A percentile compares a stretch with the other conserved stretches of the same genome.
Evolutionary conservation across 35 echinoderm and acorn worm genomes (phyloP).

Genomic region (Eucidaris tribuloides): DNA sequence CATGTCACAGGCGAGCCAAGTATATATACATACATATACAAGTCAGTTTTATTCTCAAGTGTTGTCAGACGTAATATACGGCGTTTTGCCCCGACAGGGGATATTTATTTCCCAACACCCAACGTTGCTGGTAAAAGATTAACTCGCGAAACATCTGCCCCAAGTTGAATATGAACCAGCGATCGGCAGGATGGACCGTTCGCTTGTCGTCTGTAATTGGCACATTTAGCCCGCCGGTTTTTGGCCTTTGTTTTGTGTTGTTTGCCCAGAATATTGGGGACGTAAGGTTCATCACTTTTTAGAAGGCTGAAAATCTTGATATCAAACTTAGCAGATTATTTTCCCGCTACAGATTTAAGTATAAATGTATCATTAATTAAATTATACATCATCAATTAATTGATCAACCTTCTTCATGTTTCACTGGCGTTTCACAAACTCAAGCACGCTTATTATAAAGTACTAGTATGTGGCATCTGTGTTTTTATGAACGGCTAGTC

Average conservation of each 20-base stretch:
- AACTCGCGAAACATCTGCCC: slow-evolving; percentile 11
- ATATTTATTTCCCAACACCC: slow-evolving; percentile 33
- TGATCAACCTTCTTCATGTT: too few species aligned
- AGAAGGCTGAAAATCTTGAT: background rate
- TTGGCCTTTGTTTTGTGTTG: too few species aligned
- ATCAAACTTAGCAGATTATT: background rate
- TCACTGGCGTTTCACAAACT: too few species aligned
- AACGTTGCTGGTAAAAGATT: slow-evolving; percentile 3
- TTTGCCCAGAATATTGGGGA: too few species aligned
- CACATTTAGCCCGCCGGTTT: background rate
- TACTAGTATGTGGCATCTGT: too few species aligned
- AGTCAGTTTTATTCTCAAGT: slow-evolving; percentile 13
- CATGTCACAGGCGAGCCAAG: background rate
- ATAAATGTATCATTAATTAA: too few species aligned
- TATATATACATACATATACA: too few species aligned
- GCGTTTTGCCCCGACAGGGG: background rate
- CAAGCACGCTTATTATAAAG: too few species aligned
- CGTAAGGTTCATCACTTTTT: background rate
- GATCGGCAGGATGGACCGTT: background rate
- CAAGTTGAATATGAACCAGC: slow-evolving; percentile 22
- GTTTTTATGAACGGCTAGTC: too few species aligned
- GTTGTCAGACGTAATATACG: slow-evolving; percentile 26
- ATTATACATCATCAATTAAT: too few species aligned
- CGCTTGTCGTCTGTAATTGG: background rate
- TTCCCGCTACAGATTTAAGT: too few species aligned